Evolutionary conservation across 53 echinoderm and acorn worm genomes (phyloP).

Genomic region (Pentamera pediparva): DNA sequence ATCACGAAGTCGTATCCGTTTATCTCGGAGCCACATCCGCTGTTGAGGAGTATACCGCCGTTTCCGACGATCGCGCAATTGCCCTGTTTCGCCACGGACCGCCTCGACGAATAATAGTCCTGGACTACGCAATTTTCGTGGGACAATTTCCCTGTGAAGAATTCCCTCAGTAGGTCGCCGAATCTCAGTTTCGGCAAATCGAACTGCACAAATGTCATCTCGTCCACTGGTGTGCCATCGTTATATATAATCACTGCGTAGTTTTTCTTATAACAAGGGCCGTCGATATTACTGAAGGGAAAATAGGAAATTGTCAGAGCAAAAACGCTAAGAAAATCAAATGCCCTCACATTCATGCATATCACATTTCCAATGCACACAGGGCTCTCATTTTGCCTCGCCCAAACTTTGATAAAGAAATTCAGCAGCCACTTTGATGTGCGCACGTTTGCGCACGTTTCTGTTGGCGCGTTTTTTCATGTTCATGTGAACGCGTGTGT

Average conservation of each 20-base stretch:
- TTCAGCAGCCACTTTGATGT: no score
- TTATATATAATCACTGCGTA: conserved; percentile 32
- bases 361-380: no score
- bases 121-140: conserved; percentile 26
- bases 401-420: no score
- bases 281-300: conserved; percentile 8
- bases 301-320: neutral
- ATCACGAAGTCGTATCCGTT: conserved; percentile 26
- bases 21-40: conserved; percentile 17
- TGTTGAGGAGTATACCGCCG: conserved; percentile 12
- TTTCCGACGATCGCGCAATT: conserved; percentile 24
- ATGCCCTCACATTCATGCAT: no score
- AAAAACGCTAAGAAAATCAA: no score
- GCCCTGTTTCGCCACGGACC: neutral
- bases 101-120: conserved; percentile 13
- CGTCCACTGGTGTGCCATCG: neutral
- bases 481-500: no score
- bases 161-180: neutral
- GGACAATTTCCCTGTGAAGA: conserved; percentile 21
- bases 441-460: no score
- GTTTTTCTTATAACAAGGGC: conserved; percentile 30
- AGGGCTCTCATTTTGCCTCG: no score
- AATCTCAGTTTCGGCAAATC: conserved; percentile 8
- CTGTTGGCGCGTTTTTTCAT: no score
- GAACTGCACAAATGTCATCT: conserved; percentile 10